Evolutionary conservation across 2,797 vertebrate genomes (phyloP).

Genomic region (Chaunax sp.): DNA sequence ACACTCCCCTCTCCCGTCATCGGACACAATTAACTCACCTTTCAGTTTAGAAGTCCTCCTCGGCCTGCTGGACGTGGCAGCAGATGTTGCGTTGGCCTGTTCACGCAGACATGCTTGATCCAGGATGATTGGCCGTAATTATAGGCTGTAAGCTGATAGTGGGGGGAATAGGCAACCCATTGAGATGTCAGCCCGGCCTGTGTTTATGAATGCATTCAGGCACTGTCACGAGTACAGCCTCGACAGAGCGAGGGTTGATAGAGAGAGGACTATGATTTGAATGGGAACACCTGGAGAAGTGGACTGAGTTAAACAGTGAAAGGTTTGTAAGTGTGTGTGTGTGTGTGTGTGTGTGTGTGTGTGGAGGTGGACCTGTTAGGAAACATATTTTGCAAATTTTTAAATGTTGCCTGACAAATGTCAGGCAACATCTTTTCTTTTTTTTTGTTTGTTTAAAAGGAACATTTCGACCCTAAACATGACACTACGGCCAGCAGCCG

Average conservation of each 20-base stretch:
- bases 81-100: slow-evolving; percentile 82
- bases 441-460: too few relatives aligned
- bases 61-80: slow-evolving; percentile 63
- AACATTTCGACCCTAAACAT: too few relatives aligned
- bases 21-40: slow-evolving; percentile 71
- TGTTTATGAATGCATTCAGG: slow-evolving; percentile 74
- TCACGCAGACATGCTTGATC: slow-evolving; percentile 83
- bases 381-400: not conserved
- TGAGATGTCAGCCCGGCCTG: slow-evolving; percentile 80
- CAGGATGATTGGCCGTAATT: slow-evolving; percentile 86
- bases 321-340: slow-evolving; percentile 41
- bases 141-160: slow-evolving; percentile 86
- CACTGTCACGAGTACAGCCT: slow-evolving; percentile 53
- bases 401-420: too few relatives aligned
- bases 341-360: slow-evolving; percentile 14
- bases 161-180: slow-evolving; percentile 76
- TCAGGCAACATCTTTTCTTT: not conserved
- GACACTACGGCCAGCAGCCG: not conserved
- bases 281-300: slow-evolving; percentile 74
- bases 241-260: slow-evolving; percentile 46
- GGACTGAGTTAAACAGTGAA: slow-evolving; percentile 54
- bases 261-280: slow-evolving; percentile 55
- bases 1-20: slow-evolving; percentile 42
- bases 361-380: slow-evolving; percentile 10
- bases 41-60: slow-evolving; percentile 65